Percentiles rank a stretch among this genome's conserved stretches.
phyloP scores from a whole-genome alignment of 2,888 invertebrate species.

The Eilema depressum region DNA sequence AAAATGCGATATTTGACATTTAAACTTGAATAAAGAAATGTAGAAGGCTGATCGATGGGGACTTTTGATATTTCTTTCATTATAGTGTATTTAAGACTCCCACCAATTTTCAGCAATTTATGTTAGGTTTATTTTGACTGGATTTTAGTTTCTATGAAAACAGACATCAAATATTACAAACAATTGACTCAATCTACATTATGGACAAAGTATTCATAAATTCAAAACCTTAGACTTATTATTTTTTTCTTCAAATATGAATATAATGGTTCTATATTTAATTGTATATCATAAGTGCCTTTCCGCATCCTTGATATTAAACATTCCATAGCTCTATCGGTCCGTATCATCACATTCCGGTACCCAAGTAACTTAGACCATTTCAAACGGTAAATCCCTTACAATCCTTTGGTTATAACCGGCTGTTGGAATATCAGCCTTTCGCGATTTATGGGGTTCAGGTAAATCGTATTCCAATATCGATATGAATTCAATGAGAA shows the following conservation, averaged over 20 bases:
- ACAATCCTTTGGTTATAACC: constrained; percentile 36
- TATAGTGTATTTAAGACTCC: no score
- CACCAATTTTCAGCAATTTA: no score
- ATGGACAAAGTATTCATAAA: no score
- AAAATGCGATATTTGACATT: no score
- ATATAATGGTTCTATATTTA: neutral
- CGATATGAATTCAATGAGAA: constrained; percentile 33
- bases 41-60: no score
- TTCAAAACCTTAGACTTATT: no score
- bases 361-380: constrained; percentile 32
- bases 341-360: constrained; percentile 25
- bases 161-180: neutral
- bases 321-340: constrained; percentile 6
- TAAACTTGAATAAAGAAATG: no score
- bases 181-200: no score
- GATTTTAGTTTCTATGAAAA: no score
- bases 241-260: no score
- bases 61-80: no score
- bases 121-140: no score
- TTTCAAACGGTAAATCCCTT: constrained; percentile 31
- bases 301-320: neutral
- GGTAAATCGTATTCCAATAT: constrained; percentile 45
- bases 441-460: constrained; percentile 39
- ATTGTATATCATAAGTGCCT: neutral
- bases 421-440: constrained; percentile 23